Evolutionary conservation across 2,797 vertebrate genomes (phyloP).

Genomic region (Antennarius maculatus): DNA sequence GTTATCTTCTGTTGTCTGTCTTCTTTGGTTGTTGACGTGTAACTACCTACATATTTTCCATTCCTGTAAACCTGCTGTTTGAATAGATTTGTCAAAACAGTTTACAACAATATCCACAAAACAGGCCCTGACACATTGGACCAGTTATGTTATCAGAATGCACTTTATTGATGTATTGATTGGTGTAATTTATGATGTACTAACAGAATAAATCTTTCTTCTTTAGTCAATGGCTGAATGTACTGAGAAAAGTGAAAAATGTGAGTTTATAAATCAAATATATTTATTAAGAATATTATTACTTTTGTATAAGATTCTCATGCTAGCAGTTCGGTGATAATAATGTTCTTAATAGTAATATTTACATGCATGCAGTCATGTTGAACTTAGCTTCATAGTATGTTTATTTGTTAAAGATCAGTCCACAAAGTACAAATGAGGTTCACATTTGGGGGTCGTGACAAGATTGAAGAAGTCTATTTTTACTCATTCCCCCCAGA

Average conservation of each 20-base stretch:
- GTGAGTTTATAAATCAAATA: constrained; percentile 64
- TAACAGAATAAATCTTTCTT: constrained; percentile 3
- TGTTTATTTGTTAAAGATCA: no score
- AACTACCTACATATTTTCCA: neutral
- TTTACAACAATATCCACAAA: neutral
- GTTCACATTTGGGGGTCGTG: no score
- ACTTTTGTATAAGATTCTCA: neutral
- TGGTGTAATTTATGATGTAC: neutral
- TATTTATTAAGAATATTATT: neutral
- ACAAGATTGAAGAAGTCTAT: neutral
- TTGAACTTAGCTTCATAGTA: neutral
- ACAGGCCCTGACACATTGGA: no score
- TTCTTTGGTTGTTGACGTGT: neutral
- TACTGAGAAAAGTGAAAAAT: constrained; percentile 84
- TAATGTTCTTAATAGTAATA: neutral
- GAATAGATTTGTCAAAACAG: neutral
- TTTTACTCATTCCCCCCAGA: constrained; percentile 46
- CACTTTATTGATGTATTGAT: constrained; percentile 5
- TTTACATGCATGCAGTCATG: neutral
- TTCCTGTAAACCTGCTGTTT: neutral
- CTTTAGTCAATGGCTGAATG: constrained; percentile 83
- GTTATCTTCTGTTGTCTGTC: no score
- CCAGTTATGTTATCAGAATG: neutral
- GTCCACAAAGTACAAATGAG: no score
- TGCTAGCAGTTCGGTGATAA: no score